Evolutionary conservation across 2,797 vertebrate genomes (phyloP).

Genomic region (Phataginus tetradactyla): DNA sequence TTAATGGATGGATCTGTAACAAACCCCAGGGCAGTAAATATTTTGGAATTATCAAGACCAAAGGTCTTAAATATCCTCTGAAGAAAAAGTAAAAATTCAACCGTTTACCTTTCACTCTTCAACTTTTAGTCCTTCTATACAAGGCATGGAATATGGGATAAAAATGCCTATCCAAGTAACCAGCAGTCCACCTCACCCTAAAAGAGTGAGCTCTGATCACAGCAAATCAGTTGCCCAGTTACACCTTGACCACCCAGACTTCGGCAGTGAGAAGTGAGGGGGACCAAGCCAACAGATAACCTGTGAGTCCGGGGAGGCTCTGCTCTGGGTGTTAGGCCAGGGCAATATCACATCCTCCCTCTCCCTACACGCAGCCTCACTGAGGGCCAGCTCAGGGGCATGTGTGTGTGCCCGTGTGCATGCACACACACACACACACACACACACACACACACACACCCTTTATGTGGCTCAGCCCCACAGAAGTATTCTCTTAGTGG

Average conservation of each 20-base stretch:
- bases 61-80: constrained; percentile 20
- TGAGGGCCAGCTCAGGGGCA: constrained; percentile 26
- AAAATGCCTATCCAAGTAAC: background rate
- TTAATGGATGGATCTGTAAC: constrained; percentile 22
- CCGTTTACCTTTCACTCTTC: background rate
- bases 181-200: background rate
- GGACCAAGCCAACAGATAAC: background rate
- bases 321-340: background rate
- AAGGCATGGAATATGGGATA: background rate
- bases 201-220: background rate
- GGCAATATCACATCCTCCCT: background rate
- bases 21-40: constrained; percentile 53
- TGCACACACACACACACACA: background rate
- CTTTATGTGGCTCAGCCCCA: constrained; percentile 31
- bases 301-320: background rate
- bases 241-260: background rate
- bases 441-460: constrained; percentile 9
- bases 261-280: background rate
- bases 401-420: too few species aligned
- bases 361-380: background rate
- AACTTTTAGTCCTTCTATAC: background rate
- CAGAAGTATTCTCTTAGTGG: constrained; percentile 67
- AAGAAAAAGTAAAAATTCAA: background rate
- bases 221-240: background rate
- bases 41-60: background rate